Evolutionary conservation across 2,888 invertebrate genomes (phyloP).

Genomic region (Eustalomyia histrio): DNA sequence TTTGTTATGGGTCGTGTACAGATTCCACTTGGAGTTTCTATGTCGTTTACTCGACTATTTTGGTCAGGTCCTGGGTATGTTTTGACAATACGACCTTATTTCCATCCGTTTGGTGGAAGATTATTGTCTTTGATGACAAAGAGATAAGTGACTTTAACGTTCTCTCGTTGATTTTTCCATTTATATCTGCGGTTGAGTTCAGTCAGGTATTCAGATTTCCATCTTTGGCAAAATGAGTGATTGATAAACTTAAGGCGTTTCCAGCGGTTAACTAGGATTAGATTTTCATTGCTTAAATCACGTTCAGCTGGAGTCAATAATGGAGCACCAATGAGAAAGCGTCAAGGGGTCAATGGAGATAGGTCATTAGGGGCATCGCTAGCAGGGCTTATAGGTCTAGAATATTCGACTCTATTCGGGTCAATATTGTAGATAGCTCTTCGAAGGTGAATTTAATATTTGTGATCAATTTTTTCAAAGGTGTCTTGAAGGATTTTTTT

Average conservation of each 20-base stretch:
- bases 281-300: conserved; percentile 3
- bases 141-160: conserved; percentile 25
- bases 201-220: conserved; percentile 27
- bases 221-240: conserved; percentile 23
- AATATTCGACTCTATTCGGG: conserved; percentile 17
- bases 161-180: conserved; percentile 39
- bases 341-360: conserved; percentile 26
- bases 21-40: background rate
- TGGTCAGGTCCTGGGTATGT: conserved; percentile 26
- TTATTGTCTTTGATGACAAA: conserved; percentile 44
- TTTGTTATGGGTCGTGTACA: no score
- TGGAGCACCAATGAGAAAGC: conserved; percentile 25
- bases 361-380: conserved; percentile 20
- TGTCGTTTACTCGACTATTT: conserved; percentile 29
- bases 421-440: conserved; percentile 5
- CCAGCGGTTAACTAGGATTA: conserved; percentile 9
- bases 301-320: conserved; percentile 17
- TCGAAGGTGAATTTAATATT: conserved; percentile 17
- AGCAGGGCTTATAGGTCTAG: conserved; percentile 35
- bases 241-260: conserved; percentile 15
- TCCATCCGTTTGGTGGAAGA: conserved; percentile 38
- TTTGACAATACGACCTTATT: conserved; percentile 23
- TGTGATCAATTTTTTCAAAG: conserved; percentile 14
- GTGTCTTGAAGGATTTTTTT: conserved; percentile 21
- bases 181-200: conserved; percentile 47